Evolutionary conservation across 2,113 vertebrate species (phyloP), one percentile per base, ranked within the genome.

Genomic region (Hypanus sabinus): DNA sequence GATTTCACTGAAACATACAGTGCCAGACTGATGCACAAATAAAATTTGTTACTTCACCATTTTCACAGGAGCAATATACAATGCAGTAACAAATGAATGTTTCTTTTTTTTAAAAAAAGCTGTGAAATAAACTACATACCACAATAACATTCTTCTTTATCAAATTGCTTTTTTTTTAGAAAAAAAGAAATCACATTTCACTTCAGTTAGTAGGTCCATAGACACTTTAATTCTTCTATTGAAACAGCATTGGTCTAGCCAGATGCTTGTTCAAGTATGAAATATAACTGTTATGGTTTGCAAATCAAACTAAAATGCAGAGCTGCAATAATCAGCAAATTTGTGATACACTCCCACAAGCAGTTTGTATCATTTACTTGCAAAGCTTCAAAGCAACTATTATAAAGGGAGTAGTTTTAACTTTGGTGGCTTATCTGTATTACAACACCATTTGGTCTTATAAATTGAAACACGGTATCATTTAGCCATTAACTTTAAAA

Each of bases 11-110:
- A 65, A 90, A 65, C 85, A 87, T 87, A 87, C 55, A 60, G 55
- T 87, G 83, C 55, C 83, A 87, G 83, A 87, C 83, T 87, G 83
- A 60, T 60, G 83, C 55, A 90, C 85, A 90, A 65, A 60, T 68
- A 65, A 33, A 68, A n/a, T 60, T 62, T 65, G 60, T 68, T 18
- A n/a, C 85, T 90, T 90, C 85, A 90, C 30, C 60, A 90, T 33
- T 65, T 33, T 62, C 30, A 90, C 85, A 36, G 30, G 60, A 65
- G 14, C 57, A 90, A 90, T 14, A 20, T 68, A 65, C 60, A 90
- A 65, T 2, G 6, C 30, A 68, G 85, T 65, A 65, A 90, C 27
- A 60, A 85, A 88, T 88, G 85, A 65, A 30, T 65, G 46, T 16
- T 55, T 62, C 30, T 83, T 55, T 22, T 30, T 60, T n/a, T 60